phyloP scores from a whole-genome alignment of 2,113 vertebrate species.

The Eulemur macaco region DNA sequence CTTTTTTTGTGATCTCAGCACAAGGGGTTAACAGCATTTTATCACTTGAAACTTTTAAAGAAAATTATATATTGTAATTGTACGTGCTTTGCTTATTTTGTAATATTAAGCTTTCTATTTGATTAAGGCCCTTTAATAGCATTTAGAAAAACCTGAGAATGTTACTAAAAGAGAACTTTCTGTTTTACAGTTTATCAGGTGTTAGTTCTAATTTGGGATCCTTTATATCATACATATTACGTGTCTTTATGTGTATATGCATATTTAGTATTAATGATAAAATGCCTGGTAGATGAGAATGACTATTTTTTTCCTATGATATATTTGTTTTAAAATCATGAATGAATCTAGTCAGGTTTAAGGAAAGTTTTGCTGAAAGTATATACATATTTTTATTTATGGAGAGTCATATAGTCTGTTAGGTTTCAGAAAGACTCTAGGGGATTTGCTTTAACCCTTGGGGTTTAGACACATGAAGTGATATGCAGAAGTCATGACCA shows the following conservation, averaged over 20 bases:
- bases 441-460: conserved; percentile 8
- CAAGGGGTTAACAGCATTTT: background rate
- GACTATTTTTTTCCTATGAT: background rate
- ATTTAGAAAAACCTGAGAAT: background rate
- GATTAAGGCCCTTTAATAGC: background rate
- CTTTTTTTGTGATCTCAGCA: background rate
- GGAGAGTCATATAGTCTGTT: background rate
- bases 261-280: background rate
- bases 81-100: background rate
- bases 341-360: background rate
- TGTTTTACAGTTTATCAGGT: background rate
- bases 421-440: background rate
- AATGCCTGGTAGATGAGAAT: background rate
- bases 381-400: background rate
- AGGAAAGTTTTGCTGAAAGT: background rate
- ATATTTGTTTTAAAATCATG: conserved; percentile 11
- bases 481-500: background rate
- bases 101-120: background rate
- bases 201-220: background rate
- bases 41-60: conserved; percentile 29
- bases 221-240: background rate
- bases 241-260: background rate
- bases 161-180: background rate
- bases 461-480: background rate
- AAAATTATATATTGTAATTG: conserved; percentile 9